Conservation (phyloP, 2,797 vertebrate genomes). For the Sebastes elongatus region DNA sequence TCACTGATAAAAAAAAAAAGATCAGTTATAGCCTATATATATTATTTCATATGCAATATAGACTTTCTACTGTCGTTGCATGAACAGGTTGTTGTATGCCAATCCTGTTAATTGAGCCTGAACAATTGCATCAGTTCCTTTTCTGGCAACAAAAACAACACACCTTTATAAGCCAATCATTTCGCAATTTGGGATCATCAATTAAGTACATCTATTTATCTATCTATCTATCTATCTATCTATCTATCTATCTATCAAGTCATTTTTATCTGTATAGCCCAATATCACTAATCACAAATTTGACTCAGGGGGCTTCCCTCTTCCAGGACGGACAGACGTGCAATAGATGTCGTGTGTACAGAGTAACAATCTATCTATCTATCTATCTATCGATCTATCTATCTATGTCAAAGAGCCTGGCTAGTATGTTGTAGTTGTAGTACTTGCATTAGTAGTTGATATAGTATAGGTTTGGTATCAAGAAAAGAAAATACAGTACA, state of each 20-base stretch:
- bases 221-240: too few species aligned
- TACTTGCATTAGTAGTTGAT: background rate
- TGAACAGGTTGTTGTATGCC: background rate
- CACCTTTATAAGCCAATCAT: background rate
- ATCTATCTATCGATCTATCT: too few species aligned
- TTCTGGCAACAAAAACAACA: background rate
- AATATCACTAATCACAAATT: too few species aligned
- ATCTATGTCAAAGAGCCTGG: background rate
- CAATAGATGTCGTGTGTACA: too few species aligned
- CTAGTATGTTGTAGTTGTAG: background rate
- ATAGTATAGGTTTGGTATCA: background rate
- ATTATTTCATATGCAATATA: background rate
- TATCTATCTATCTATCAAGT: too few species aligned
- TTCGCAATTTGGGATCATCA: too few species aligned
- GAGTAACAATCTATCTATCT: too few species aligned
- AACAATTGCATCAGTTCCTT: background rate
- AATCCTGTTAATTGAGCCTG: background rate
- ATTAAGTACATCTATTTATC: too few species aligned
- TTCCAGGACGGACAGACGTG: too few species aligned
- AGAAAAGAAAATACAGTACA: background rate
- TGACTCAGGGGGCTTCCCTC: too few species aligned
- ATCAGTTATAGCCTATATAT: background rate
- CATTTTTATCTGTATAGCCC: rapidly evolving
- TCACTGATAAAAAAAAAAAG: too few species aligned
- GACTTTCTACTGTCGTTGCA: background rate